Evolutionary conservation across 1,140 invertebrate species (phyloP).

Genomic region (Coptotermes formosanus): DNA sequence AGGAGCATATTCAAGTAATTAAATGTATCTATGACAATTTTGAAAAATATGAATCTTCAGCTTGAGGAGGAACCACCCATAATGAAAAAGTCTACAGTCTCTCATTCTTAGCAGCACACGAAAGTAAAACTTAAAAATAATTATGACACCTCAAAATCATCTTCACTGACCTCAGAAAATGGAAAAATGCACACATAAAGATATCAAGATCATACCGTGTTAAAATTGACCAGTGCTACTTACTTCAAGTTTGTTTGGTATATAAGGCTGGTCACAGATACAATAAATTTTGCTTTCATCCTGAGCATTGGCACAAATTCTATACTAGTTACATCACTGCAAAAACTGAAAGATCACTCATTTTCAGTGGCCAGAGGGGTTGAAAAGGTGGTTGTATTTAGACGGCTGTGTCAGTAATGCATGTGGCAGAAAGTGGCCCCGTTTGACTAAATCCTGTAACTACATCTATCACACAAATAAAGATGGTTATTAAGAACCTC

Average conservation of each 20-base stretch:
- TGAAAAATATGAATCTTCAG: background rate
- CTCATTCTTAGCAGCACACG: background rate
- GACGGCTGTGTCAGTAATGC: background rate
- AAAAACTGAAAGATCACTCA: background rate
- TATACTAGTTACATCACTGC: background rate
- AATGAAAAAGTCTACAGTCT: background rate
- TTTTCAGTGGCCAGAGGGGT: background rate
- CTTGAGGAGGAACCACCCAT: background rate
- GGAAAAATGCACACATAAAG: background rate
- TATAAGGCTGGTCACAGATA: too few species aligned
- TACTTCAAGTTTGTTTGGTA: too few species aligned
- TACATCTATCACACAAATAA: background rate
- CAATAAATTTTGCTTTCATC: background rate
- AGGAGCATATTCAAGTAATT: background rate
- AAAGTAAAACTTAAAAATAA: background rate
- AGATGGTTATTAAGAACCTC: too few species aligned
- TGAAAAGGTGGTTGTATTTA: background rate
- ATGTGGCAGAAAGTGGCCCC: background rate
- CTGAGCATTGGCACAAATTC: background rate
- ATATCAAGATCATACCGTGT: too few species aligned
- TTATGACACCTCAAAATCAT: background rate
- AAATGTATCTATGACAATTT: background rate
- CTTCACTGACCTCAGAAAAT: background rate
- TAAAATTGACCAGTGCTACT: too few species aligned
- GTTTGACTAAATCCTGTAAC: too few species aligned